Evolutionary conservation across 2,113 vertebrate genomes (phyloP).

Genomic region (Cyprinodon variegatus): DNA sequence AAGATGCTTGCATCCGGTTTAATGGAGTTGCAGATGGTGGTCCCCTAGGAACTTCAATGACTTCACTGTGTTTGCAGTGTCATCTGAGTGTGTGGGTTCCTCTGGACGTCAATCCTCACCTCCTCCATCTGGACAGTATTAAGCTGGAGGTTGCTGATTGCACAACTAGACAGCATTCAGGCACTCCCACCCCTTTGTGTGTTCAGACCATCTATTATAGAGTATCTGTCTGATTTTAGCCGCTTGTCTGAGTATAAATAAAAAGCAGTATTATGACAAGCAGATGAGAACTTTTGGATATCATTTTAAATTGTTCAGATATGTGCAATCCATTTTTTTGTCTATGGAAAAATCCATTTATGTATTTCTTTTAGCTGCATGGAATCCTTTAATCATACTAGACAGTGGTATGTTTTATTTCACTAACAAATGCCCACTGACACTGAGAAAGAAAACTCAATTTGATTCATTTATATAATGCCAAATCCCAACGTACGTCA

Average conservation of each 20-base stretch:
- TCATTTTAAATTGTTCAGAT: neutral
- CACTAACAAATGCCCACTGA: neutral
- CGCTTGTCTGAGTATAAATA: slow-evolving; percentile 1
- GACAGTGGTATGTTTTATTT: neutral
- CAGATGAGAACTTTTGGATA: neutral
- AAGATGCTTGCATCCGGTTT: slow-evolving; percentile 66
- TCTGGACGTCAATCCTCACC: slow-evolving; percentile 59
- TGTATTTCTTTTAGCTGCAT: neutral
- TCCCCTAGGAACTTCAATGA: slow-evolving; percentile 60
- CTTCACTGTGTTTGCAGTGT: slow-evolving; percentile 53
- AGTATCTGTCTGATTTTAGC: slow-evolving; percentile 18
- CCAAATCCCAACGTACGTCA: too few relatives aligned
- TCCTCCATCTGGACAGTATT: slow-evolving; percentile 66
- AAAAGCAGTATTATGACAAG: neutral
- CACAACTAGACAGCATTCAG: slow-evolving; percentile 34
- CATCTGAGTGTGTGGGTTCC: slow-evolving; percentile 54
- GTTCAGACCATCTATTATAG: neutral
- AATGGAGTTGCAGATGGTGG: slow-evolving; percentile 63
- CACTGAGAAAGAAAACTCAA: neutral
- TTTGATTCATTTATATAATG: neutral
- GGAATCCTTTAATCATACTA: neutral
- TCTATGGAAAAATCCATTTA: neutral
- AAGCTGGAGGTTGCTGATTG: slow-evolving; percentile 53
- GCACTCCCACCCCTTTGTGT: slow-evolving; percentile 11
- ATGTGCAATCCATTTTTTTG: neutral